These are phyloP conservation scores for Sinocyclocheilus grahami DNA, from an alignment of 2,113 vertebrate species.

Conservation along the genomic window DNA sequence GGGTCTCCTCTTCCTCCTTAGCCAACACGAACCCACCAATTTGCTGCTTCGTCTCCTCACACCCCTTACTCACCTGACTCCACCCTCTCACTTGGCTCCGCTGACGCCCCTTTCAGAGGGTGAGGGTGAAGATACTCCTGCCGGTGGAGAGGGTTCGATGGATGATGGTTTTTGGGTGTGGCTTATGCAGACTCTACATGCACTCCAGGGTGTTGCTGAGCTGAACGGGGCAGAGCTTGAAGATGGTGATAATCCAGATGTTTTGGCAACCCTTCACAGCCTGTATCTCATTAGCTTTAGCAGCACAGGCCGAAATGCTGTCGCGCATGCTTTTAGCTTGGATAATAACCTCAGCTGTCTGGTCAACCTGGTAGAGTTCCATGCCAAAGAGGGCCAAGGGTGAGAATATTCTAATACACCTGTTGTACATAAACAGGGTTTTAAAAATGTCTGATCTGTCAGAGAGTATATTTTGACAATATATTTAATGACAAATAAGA, in stretches of 20 bases:
- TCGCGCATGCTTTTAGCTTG: conserved; percentile 92
- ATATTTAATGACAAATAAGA: background rate
- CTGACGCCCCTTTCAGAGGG: conserved; percentile 73
- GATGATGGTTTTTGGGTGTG: conserved; percentile 91
- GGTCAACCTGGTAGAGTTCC: conserved; percentile 92
- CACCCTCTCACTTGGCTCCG: conserved; percentile 34
- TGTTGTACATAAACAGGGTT: background rate
- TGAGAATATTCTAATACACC: conserved; percentile 63
- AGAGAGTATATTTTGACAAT: background rate
- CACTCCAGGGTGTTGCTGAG: conserved; percentile 90
- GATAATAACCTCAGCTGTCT: conserved; percentile 96
- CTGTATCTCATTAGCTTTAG: conserved; percentile 97
- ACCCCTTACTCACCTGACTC: conserved; percentile 75
- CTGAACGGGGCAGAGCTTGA: conserved; percentile 85
- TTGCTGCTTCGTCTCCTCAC: conserved; percentile 84
- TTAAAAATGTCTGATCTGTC: background rate
- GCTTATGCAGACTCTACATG: conserved; percentile 93
- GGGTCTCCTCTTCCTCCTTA: conserved; percentile 93
- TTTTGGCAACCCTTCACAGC: conserved; percentile 89
- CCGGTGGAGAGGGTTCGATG: conserved; percentile 70
- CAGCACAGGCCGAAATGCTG: conserved; percentile 89
- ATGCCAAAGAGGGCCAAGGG: conserved; percentile 95
- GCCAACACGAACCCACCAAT: conserved; percentile 89
- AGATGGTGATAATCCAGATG: conserved; percentile 90
- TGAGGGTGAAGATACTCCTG: conserved; percentile 86